These are phyloP conservation scores for Conger conger DNA, from an alignment of 2,113 vertebrate genomes.

Conservation along the genomic window DNA sequence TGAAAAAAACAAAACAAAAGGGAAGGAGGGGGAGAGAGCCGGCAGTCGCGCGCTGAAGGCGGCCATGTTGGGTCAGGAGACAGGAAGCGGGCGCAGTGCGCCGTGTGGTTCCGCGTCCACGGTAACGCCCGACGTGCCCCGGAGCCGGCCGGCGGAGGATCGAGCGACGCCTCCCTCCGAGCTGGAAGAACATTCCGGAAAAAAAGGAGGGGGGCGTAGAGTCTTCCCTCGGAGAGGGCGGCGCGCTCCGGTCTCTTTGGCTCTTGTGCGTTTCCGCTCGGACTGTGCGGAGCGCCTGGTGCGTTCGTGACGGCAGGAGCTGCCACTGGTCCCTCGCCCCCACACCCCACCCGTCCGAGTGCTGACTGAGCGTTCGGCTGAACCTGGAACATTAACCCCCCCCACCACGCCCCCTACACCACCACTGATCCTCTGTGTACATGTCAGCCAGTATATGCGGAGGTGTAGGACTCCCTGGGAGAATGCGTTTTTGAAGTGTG, in stretches of 20 bases:
- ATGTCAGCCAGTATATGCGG: neutral
- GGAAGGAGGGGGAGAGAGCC: neutral
- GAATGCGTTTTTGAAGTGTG: no score
- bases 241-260: neutral
- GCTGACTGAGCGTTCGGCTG: constrained; percentile 18
- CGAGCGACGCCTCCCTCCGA: neutral
- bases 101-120: no score
- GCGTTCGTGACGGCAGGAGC: neutral
- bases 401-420: neutral
- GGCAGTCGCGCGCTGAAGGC: neutral
- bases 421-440: neutral
- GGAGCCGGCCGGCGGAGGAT: neutral
- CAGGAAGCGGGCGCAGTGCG: neutral
- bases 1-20: neutral
- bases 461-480: neutral
- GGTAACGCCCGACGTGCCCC: neutral
- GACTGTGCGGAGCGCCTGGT: neutral
- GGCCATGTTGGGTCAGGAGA: neutral
- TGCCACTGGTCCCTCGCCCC: neutral
- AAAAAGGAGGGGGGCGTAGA: neutral
- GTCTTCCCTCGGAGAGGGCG: neutral
- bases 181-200: neutral
- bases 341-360: neutral
- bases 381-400: constrained; percentile 7
- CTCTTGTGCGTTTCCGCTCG: neutral